Base-by-base conservation (phyloP, 2,888 invertebrate genomes). In the Pristionchus maxplancki region DNA sequence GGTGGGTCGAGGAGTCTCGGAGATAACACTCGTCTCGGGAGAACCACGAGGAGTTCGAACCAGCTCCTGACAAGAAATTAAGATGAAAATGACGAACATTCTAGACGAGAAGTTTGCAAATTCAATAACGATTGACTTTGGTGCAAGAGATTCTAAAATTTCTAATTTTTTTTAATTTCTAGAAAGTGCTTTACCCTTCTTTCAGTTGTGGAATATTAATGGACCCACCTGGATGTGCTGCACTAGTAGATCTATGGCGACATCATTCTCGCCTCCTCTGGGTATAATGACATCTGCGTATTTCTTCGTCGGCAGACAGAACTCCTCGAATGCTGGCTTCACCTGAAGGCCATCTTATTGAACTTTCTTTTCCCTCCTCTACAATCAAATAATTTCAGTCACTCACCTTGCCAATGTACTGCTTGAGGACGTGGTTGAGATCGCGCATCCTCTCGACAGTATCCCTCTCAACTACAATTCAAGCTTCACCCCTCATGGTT, bases 251-350 rank as follows among this genome's bases (percentile, higher is more conserved):
- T 98, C 98, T 95, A 98, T 98, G 92, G 98, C 98, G 95, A 98
- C 98, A 89, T 94, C 95, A 95, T 99, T 99, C 95, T 99, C 99
- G 40, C 98, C 98, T 90, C 99, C 99, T 92, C 99, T 96, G 0
- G 99, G 99, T 95, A 99, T 99, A 94, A 99, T 99, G 87, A 99
- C 98, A 96, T 99, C 99, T 88, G 99, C 99, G 96, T 98, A 99
- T 95, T 99, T 99, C 96, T 99, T 99, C 0, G 99, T 99, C 97
- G 98, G 96, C 86, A 96, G 94, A 89, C 93, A 93, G 89, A 96
- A 95, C 93, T 95, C 94, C 95, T 99, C 99, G 95, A 99, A 99
- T 4, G 99, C 99, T n/a, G 99, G 99, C 95, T 99, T 99, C 3
- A 99, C 99, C 95, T 87, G 34, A 34, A 31, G 34, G 17, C 53